Conservation (phyloP, 2,888 invertebrate species). For the Saturnia pavonia region DNA sequence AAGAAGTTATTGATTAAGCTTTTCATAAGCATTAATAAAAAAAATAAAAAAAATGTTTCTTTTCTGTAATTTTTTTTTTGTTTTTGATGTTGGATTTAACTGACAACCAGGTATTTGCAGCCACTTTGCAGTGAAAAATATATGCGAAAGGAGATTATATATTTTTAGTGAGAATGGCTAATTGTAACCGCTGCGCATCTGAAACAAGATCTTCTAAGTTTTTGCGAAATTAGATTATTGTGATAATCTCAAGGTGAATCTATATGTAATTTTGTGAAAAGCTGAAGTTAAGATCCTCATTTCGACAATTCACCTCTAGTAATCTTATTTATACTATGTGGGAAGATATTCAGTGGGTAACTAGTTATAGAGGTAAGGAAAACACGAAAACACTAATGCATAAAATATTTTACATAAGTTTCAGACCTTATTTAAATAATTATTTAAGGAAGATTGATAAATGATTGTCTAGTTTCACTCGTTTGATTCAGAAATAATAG, state of each 20-base stretch:
- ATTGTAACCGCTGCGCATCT: not conserved
- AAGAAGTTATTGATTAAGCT: no score
- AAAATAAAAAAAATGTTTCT: no score
- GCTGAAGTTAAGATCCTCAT: constrained; percentile 16
- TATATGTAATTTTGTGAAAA: not conserved
- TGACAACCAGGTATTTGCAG: not conserved
- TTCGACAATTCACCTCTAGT: not conserved
- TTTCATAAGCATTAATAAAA: no score
- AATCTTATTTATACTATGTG: constrained; percentile 8
- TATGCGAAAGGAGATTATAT: not conserved
- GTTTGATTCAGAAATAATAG: not conserved
- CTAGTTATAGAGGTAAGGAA: not conserved
- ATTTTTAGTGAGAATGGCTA: not conserved
- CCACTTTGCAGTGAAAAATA: not conserved
- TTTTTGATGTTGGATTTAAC: no score
- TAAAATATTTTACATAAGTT: not conserved
- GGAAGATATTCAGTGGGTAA: constrained; percentile 11
- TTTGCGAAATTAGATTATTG: not conserved
- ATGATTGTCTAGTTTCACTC: not conserved
- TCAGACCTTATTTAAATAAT: not conserved
- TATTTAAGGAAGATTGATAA: not conserved
- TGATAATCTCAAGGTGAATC: not conserved
- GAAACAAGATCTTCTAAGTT: not conserved
- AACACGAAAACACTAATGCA: constrained; percentile 3
- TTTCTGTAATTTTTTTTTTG: no score